These are phyloP conservation scores for Paelopatides confundens DNA, from an alignment of 53 echinoderm and acorn worm genomes.

Conservation along the genomic window DNA sequence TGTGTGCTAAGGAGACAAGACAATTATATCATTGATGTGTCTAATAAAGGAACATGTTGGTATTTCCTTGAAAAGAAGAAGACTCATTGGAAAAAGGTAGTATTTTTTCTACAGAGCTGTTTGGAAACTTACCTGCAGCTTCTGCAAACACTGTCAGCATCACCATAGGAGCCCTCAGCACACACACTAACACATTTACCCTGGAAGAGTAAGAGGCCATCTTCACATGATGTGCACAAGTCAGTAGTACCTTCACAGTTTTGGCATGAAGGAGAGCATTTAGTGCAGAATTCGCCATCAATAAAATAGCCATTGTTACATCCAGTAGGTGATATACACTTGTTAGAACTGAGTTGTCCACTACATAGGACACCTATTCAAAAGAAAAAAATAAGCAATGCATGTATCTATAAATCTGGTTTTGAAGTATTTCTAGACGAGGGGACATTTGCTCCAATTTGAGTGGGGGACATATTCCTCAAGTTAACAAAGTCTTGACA, in stretches of 20 bases:
- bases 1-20: too few relatives aligned
- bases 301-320: slow-evolving; percentile 69
- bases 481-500: too few relatives aligned
- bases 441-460: too few relatives aligned
- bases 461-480: too few relatives aligned
- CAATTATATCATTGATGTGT: too few relatives aligned
- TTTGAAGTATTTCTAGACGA: too few relatives aligned
- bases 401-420: too few relatives aligned
- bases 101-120: too few relatives aligned
- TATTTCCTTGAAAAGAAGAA: too few relatives aligned
- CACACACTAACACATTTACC: slow-evolving; percentile 65
- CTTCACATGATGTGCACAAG: slow-evolving; percentile 65
- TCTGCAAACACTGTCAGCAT: slow-evolving; percentile 53
- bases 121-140: slow-evolving; percentile 90
- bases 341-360: slow-evolving; percentile 77
- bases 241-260: slow-evolving; percentile 61
- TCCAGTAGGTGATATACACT: slow-evolving; percentile 63
- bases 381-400: not conserved
- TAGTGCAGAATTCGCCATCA: slow-evolving; percentile 64
- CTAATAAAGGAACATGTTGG: too few relatives aligned
- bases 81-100: too few relatives aligned
- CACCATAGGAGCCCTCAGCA: slow-evolving; percentile 74
- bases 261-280: slow-evolving; percentile 74
- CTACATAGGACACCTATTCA: slow-evolving; percentile 83
- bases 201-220: slow-evolving; percentile 47